Conservation (phyloP, 2,888 invertebrate species). For the Ophion ventricosus region DNA sequence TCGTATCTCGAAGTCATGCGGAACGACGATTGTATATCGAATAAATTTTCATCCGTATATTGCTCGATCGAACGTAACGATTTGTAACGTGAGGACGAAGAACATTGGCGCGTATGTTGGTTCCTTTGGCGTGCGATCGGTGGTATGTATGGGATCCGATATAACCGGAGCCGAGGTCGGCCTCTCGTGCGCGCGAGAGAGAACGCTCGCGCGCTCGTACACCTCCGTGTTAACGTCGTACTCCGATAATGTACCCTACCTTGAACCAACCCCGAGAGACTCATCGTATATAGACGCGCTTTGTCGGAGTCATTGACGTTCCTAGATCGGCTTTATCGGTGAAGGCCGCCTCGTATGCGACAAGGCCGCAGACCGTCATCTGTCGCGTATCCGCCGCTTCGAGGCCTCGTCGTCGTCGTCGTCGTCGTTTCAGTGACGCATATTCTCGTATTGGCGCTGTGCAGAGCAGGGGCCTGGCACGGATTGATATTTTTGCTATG, state of each 20-base stretch:
- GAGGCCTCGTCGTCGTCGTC: not conserved
- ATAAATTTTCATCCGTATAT: conserved; percentile 16
- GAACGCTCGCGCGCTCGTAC: conserved; percentile 29
- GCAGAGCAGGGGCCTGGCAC: too few relatives aligned
- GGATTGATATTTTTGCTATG: too few relatives aligned
- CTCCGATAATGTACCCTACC: conserved; percentile 58
- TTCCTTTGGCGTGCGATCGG: conserved; percentile 33
- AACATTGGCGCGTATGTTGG: conserved; percentile 44
- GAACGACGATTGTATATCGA: conserved; percentile 38
- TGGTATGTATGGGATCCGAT: conserved; percentile 18
- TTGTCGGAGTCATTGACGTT: conserved; percentile 64
- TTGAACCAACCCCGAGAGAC: conserved; percentile 56
- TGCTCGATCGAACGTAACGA: conserved; percentile 53
- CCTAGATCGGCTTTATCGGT: conserved; percentile 65
- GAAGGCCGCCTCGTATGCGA: conserved; percentile 55
- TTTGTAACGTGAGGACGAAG: conserved; percentile 45
- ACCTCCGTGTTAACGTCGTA: conserved; percentile 26
- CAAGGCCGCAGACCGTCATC: conserved; percentile 47
- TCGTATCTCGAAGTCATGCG: conserved; percentile 2
- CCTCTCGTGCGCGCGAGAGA: conserved; percentile 58
- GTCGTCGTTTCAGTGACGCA: not conserved
- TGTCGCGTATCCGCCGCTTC: conserved; percentile 11
- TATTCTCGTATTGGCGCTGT: not conserved
- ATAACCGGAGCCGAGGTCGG: conserved; percentile 22
- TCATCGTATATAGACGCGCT: conserved; percentile 54